Conservation (phyloP, 2,888 invertebrate species). For the Drosophila buzzatii region DNA sequence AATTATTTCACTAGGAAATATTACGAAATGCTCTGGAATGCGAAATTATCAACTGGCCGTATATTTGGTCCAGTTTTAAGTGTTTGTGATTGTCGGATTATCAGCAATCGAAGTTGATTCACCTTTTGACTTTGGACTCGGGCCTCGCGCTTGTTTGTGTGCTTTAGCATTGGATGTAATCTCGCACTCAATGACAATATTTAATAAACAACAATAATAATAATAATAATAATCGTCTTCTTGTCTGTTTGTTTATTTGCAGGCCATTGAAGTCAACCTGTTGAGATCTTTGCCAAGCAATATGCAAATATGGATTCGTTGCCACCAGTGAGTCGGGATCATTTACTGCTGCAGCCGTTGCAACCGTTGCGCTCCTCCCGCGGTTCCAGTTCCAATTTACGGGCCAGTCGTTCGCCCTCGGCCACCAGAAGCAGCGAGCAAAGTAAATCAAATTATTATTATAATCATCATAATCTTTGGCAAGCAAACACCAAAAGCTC, state of each 20-base stretch:
- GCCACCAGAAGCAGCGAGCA: conserved; percentile 82
- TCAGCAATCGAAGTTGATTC: conserved; percentile 67
- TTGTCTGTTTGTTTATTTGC: conserved; percentile 38
- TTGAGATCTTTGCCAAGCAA: conserved; percentile 49
- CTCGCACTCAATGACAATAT: conserved; percentile 47
- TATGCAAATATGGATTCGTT: conserved; percentile 70
- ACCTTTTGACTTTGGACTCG: conserved; percentile 76
- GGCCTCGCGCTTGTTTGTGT: conserved; percentile 16
- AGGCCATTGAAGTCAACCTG: conserved; percentile 58
- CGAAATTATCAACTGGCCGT: conserved; percentile 14
- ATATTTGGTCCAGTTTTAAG: conserved; percentile 58
- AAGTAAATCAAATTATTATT: conserved; percentile 75
- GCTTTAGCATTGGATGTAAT: conserved; percentile 21
- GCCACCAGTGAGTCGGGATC: conserved; percentile 61
- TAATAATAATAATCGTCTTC: not conserved
- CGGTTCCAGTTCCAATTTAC: conserved; percentile 72
- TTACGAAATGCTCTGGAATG: conserved; percentile 26
- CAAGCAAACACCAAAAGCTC: conserved; percentile 23
- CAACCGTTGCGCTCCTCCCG: conserved; percentile 64
- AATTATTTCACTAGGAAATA: conserved; percentile 30
- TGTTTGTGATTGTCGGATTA: conserved; percentile 47
- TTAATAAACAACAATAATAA: conserved; percentile 4
- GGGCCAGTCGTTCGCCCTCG: conserved; percentile 84
- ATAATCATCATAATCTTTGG: conserved; percentile 15
- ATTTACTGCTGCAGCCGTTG: conserved; percentile 63